Conservation (phyloP, 2,888 invertebrate species). For the Morinoia aosen region DNA sequence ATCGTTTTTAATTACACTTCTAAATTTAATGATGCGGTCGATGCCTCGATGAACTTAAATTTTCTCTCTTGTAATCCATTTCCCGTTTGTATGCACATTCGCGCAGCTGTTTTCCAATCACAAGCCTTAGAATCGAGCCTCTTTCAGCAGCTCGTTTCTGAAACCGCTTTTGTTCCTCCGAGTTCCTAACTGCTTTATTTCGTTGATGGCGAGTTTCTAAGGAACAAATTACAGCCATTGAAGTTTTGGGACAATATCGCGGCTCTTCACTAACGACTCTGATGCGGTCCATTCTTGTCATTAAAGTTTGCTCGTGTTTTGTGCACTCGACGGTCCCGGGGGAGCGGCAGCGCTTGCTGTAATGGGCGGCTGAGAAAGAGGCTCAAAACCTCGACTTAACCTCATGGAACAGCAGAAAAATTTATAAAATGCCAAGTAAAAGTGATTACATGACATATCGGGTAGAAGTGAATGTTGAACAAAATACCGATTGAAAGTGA, state of each 20-base stretch:
- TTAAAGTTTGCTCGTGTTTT: slow-evolving; percentile 17
- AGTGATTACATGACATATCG: too few relatives aligned
- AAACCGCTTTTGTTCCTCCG: neutral
- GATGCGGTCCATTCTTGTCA: slow-evolving; percentile 7
- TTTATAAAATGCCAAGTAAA: neutral
- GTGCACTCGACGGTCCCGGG: neutral
- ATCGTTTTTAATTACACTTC: too few relatives aligned
- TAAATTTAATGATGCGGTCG: neutral
- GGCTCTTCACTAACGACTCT: neutral
- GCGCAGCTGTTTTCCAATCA: neutral
- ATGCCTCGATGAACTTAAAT: neutral
- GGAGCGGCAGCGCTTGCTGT: neutral
- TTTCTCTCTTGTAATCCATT: neutral
- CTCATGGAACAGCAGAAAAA: neutral
- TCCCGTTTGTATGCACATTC: neutral
- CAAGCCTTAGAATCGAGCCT: neutral
- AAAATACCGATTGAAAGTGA: neutral
- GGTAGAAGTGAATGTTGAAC: too few relatives aligned
- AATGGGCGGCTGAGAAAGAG: neutral
- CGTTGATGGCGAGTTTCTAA: neutral
- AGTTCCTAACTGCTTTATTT: neutral
- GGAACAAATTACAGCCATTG: neutral
- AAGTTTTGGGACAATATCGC: neutral
- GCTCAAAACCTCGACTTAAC: neutral
- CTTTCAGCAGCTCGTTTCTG: neutral